Evolutionary conservation across 2,888 invertebrate species (phyloP), one percentile per base, ranked within the genome.

Genomic region (Campoplex capitator): DNA sequence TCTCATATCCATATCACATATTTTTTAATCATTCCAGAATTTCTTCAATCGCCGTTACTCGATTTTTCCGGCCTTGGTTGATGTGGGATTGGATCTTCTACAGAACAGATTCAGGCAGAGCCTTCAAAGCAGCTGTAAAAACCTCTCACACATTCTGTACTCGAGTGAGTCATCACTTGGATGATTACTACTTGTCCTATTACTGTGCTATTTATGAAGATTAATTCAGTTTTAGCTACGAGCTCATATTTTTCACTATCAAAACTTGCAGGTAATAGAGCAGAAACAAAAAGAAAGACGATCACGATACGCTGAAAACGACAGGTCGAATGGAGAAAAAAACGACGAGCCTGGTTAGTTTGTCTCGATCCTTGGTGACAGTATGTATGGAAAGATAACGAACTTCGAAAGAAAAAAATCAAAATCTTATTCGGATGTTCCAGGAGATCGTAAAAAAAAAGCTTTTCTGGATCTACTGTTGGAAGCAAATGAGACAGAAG

Each of bases 391-490:
- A 23, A 23, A 23, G 23, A 23, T 23, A 23, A 23, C 23, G 23
- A 23, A 23, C 23, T 23, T 23, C 45, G 45, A 45, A 45, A 51
- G 42, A n/a, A 32, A n/a, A 13, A 6, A 32, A 32, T 65, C 45
- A 28, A 75, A 32, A 9, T 16, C 16, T 16, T 4, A 8, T 16
- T 62, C 1, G 16, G 2, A 62, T 70, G 11, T 76, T 76, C 11
- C 56, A 84, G 96, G 96, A 42, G 95, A 95, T 11, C 96, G 96
- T 90, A 96, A 96, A 87, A 96, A 96, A 91, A 95, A 96, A 91
- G 96, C 96, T 0, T 97, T 97, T 91, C 94, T 97, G 91, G 97
- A 97, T 94, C 94, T 97, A 65, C 92, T 97, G 4, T 92, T 97
- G 18, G 94, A 96, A 73, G 95, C 96, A 4, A 91, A 91, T 67